Conservation (phyloP, 2,113 vertebrate species). For the Myrmophylax atrothorax region DNA sequence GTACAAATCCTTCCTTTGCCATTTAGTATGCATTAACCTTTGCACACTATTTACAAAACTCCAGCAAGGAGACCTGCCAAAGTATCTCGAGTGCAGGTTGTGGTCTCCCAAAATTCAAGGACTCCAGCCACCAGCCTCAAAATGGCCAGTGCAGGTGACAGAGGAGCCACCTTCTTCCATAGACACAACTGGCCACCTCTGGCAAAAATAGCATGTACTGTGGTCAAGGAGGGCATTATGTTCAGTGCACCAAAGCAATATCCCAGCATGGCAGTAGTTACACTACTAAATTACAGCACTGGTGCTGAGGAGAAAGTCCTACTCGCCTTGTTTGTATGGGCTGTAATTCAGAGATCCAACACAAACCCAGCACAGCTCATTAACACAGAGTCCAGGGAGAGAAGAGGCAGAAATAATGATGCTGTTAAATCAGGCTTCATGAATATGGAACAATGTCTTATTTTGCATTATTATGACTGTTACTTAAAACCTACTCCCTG, state of each 20-base stretch:
- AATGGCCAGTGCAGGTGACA: background rate
- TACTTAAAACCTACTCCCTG: conserved; percentile 60
- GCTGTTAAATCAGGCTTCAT: conserved; percentile 72
- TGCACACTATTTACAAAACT: background rate
- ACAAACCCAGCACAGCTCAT: conserved; percentile 67
- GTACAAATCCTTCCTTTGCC: background rate
- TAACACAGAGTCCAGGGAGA: conserved; percentile 61
- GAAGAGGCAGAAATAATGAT: conserved; percentile 70
- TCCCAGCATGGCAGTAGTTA: background rate
- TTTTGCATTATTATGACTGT: conserved; percentile 69
- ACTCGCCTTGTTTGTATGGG: conserved; percentile 17
- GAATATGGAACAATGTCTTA: conserved; percentile 73
- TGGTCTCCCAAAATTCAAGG: background rate
- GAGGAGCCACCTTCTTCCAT: background rate
- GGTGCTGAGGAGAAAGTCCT: background rate
- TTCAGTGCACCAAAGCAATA: background rate
- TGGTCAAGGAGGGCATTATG: background rate
- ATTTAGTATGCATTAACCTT: background rate
- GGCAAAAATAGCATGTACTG: background rate
- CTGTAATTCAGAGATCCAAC: conserved; percentile 63
- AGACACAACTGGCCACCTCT: background rate
- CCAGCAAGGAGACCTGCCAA: background rate
- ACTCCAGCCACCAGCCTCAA: background rate
- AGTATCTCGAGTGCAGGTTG: background rate
- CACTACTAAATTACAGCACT: background rate